These are phyloP conservation scores for Barnardius zonarius DNA, from an alignment of 2,113 vertebrate species.

Conservation along the genomic window DNA sequence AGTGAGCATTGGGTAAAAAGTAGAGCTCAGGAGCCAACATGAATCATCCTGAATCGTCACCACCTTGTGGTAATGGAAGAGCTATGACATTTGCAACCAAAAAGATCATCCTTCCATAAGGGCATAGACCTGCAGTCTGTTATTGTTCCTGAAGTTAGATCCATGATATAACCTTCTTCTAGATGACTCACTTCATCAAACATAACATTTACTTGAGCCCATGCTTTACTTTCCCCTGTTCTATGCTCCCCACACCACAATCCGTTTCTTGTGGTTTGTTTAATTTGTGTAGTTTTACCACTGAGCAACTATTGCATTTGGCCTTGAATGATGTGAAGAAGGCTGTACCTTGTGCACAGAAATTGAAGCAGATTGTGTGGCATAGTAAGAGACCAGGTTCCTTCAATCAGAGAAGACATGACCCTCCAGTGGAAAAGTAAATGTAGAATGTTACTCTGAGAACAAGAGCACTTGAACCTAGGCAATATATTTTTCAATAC, in stretches of 20 bases:
- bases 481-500: not conserved
- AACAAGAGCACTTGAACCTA: not conserved
- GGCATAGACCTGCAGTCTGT: not conserved
- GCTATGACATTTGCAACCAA: not conserved
- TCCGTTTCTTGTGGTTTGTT: not conserved
- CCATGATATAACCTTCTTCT: not conserved
- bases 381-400: not conserved
- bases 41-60: not conserved
- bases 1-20: not conserved
- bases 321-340: not conserved
- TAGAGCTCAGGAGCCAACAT: not conserved
- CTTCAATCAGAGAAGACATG: not conserved
- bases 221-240: not conserved
- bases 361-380: not conserved
- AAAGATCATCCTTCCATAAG: not conserved
- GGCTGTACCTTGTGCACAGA: not conserved
- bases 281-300: not conserved
- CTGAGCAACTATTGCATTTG: not conserved
- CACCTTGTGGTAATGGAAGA: not conserved
- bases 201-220: not conserved
- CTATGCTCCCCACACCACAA: not conserved
- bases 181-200: not conserved
- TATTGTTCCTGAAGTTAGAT: not conserved
- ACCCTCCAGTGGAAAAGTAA: not conserved
- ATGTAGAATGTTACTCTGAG: not conserved